Evolutionary conservation across 2,113 vertebrate species (phyloP).

Genomic region (Ochotona princeps): DNA sequence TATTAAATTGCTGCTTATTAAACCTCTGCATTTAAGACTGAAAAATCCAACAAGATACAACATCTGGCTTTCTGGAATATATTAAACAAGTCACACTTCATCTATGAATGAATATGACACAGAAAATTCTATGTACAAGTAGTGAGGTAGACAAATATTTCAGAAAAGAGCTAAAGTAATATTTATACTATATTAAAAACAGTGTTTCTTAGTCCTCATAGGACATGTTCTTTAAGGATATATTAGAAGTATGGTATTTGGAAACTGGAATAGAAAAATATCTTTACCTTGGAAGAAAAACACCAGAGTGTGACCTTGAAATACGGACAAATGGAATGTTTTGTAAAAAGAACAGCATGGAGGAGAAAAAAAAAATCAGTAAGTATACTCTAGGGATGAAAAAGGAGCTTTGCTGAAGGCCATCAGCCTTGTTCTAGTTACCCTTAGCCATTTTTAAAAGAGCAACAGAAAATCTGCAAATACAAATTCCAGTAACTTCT

Average conservation of each 20-base stretch:
- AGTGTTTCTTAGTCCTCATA: neutral
- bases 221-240: neutral
- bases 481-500: neutral
- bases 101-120: neutral
- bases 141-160: neutral
- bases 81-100: conserved; percentile 15
- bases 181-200: neutral
- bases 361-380: neutral
- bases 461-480: neutral
- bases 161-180: conserved; percentile 12
- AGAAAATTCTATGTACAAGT: conserved; percentile 29
- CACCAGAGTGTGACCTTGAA: conserved; percentile 18
- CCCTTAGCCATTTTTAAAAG: neutral
- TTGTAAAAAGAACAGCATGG: neutral
- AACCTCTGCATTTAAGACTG: neutral
- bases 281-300: conserved; percentile 17
- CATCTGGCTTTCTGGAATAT: neutral
- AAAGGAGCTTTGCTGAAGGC: neutral
- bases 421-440: neutral
- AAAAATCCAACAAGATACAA: conserved; percentile 22
- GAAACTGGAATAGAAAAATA: conserved; percentile 21
- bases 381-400: neutral
- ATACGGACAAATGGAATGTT: neutral
- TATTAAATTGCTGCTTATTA: conserved; percentile 42
- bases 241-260: conserved; percentile 33